Evolutionary conservation across 2,113 vertebrate genomes (phyloP).

Genomic region (Strix aluco): DNA sequence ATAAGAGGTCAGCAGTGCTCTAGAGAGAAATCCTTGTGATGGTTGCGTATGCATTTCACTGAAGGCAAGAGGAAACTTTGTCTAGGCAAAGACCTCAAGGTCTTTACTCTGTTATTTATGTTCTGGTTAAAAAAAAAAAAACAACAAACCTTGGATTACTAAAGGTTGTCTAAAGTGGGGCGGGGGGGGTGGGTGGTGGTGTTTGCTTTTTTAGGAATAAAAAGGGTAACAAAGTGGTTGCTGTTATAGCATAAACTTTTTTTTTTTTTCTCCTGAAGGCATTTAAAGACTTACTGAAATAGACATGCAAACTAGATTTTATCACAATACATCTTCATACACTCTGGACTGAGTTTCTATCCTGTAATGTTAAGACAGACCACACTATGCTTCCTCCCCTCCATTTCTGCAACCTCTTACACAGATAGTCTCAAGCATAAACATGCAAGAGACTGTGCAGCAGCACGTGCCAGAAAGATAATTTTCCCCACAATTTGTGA

Average conservation of each 20-base stretch:
- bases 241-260: background rate
- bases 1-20: background rate
- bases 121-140: background rate
- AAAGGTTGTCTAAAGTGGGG: background rate
- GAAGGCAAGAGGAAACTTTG: background rate
- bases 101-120: background rate
- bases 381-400: constrained; percentile 11
- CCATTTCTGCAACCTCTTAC: background rate
- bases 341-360: background rate
- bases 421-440: background rate
- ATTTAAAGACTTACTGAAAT: background rate
- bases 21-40: background rate
- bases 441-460: background rate
- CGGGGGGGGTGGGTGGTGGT: no score
- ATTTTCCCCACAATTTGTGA: background rate
- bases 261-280: background rate
- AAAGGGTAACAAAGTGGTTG: background rate
- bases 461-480: background rate
- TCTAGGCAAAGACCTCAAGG: background rate
- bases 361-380: background rate
- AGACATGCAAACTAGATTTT: background rate
- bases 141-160: background rate
- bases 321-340: background rate
- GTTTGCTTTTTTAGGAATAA: background rate
- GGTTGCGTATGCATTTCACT: rapidly evolving